phyloP scores from a whole-genome alignment of 2,888 invertebrate species.

The Strigamia maritima region DNA sequence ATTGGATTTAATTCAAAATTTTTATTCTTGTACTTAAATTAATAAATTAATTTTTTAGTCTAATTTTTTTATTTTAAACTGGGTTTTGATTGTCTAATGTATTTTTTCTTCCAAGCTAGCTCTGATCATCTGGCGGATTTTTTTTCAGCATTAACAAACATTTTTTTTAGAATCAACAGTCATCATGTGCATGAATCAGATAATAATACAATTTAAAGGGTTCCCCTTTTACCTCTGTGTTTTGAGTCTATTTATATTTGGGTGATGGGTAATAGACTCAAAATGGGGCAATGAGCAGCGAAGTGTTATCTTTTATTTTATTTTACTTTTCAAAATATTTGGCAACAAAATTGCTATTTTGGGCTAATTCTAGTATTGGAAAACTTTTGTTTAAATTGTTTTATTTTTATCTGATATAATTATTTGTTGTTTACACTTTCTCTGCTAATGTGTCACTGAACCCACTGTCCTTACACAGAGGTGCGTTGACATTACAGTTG shows the following conservation, averaged over 20 bases:
- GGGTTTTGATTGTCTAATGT: conserved; percentile 9
- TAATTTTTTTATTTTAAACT: background rate
- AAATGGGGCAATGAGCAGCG: conserved; percentile 5
- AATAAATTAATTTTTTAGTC: background rate
- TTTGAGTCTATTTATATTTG: conserved; percentile 16
- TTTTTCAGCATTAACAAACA: conserved; percentile 8
- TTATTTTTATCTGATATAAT: background rate
- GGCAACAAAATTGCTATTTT: background rate
- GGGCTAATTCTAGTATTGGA: background rate
- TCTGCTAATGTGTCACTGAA: conserved; percentile 2
- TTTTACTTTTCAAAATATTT: background rate
- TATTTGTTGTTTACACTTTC: background rate
- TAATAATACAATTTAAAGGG: conserved; percentile 13
- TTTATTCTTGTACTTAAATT: background rate
- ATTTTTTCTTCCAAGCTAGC: background rate
- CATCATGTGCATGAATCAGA: conserved; percentile 10
- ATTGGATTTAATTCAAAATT: background rate
- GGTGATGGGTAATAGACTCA: conserved; percentile 31
- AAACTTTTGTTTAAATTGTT: background rate
- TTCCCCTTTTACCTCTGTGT: conserved; percentile 24
- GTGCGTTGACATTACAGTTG: conserved; percentile 15
- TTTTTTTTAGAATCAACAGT: background rate
- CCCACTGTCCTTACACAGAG: conserved; percentile 13
- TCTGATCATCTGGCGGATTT: background rate
- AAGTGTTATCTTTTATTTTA: background rate